Evolutionary conservation across 2,113 vertebrate species (phyloP).

Genomic region (Heptranchias perlo): DNA sequence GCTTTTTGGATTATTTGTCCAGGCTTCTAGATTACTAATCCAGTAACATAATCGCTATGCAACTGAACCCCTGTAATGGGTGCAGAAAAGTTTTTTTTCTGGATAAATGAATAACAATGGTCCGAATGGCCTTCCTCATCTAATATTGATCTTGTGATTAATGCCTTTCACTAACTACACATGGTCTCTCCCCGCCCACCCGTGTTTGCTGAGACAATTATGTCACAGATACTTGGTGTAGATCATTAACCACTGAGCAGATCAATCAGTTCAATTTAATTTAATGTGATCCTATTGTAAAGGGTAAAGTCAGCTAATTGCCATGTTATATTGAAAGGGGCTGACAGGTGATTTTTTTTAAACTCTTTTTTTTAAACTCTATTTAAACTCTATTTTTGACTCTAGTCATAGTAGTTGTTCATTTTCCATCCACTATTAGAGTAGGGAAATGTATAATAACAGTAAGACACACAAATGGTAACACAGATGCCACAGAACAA

Average conservation of each 20-base stretch:
- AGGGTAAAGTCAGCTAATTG: background rate
- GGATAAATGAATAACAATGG: background rate
- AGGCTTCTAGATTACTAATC: background rate
- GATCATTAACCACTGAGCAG: background rate
- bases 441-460: background rate
- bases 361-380: background rate
- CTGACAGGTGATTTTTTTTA: background rate
- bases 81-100: background rate
- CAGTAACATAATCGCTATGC: background rate
- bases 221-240: background rate
- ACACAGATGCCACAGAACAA: background rate
- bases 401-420: background rate
- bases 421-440: background rate
- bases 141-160: background rate
- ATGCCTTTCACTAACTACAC: background rate
- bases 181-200: background rate
- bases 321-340: background rate
- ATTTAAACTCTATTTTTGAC: background rate
- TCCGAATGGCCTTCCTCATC: background rate
- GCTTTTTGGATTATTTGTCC: background rate
- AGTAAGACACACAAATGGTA: background rate
- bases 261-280: background rate
- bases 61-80: background rate
- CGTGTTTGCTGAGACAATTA: background rate
- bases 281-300: background rate